These are phyloP conservation scores for Rallus limicola DNA, from an alignment of 2,113 vertebrate species.

Conservation along the genomic window DNA sequence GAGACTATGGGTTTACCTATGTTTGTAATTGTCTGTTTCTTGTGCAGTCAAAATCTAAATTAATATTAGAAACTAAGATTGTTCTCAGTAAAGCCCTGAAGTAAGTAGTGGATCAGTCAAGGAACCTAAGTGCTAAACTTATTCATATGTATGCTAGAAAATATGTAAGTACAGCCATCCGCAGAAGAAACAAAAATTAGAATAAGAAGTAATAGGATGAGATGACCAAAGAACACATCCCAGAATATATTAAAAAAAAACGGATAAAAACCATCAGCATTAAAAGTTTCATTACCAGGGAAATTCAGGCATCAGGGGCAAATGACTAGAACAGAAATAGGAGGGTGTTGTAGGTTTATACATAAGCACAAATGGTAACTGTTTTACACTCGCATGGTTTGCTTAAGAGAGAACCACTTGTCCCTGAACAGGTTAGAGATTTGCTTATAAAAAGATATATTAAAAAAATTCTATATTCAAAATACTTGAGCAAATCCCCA, in stretches of 20 bases:
- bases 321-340: not conserved
- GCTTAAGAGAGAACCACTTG: not conserved
- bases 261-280: not conserved
- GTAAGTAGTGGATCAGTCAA: not conserved
- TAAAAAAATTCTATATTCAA: not conserved
- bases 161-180: not conserved
- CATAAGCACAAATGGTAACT: not conserved
- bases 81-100: not conserved
- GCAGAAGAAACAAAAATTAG: not conserved
- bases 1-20: not conserved
- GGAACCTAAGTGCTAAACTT: not conserved
- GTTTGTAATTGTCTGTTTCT: not conserved
- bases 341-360: not conserved
- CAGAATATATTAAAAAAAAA: not conserved
- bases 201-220: not conserved
- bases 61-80: not conserved
- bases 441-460: not conserved
- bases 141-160: not conserved
- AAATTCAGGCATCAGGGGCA: not conserved
- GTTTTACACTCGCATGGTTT: not conserved
- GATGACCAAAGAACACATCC: not conserved
- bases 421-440: not conserved
- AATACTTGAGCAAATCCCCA: constrained; percentile 29
- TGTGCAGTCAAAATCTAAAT: not conserved
- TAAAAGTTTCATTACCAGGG: not conserved